Base-by-base conservation (phyloP, 2,113 vertebrate species). In the Elephas maximus region DNA sequence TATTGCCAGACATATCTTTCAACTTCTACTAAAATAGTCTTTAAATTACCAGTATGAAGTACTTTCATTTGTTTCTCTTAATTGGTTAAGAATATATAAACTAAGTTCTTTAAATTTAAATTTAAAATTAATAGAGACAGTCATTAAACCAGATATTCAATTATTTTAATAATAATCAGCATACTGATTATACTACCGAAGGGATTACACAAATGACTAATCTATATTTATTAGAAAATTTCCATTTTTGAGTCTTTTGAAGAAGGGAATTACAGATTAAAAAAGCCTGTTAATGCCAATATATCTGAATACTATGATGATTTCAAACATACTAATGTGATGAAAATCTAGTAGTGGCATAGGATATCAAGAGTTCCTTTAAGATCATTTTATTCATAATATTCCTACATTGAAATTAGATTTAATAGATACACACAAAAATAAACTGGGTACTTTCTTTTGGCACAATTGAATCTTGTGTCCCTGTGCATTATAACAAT, bases 181-280 rank as follows among this genome's bases (percentile, higher is more conserved):
- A 33, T 37, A n/a, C 78, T 65, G 51, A 30, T 88, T 74, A 81
- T 67, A 67, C 5, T 33, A 45, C 10, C 26, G 20, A 91, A 82
- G 1, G 2, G 81, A 67, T 74, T 48, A 14, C 41, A 82, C 26
- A 51, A 78, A 8, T 33, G 26, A 71, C 6, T 45, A 84, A 60
- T 21, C 33, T 67, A 73, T 73, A 33, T 95, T 90, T 33, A 90
- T 20, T 95, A 69, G 11, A 90, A 94, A 92, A 30, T 84, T 53
- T 60, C 4, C 20, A 69, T 77, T 88, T 94, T 88, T 20, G 53
- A 63, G 3, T 30, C 2, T 44, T 93, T 91, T 33, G 18, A 69
- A 82, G 51, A 92, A 44, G 20, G 45, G 93, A 73, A 60, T 53
- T 69, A 84, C 8, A 37, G 14, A 2, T 90, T 85, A 88, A 95